These are phyloP conservation scores for Drosophila vallismaia DNA, from an alignment of 2,888 invertebrate species.

Conservation along the genomic window DNA sequence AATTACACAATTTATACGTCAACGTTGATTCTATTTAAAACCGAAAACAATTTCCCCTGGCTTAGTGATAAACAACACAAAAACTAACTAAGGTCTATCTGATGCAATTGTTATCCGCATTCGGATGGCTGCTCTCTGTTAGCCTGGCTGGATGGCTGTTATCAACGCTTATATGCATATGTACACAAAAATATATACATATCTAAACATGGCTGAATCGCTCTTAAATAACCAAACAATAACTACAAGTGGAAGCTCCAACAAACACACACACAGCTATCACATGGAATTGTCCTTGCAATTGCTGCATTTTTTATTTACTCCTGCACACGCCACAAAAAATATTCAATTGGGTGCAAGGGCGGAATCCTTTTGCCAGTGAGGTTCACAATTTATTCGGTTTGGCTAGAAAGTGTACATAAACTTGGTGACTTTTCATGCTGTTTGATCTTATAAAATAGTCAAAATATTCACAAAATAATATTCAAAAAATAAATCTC, in stretches of 20 bases:
- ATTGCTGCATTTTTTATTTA: constrained; percentile 37
- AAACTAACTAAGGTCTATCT: constrained; percentile 37
- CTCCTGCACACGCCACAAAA: constrained; percentile 19
- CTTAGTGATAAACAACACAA: constrained; percentile 50
- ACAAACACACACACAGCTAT: constrained; percentile 9
- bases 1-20: constrained; percentile 75
- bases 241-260: constrained; percentile 52
- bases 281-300: constrained; percentile 29
- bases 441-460: neutral
- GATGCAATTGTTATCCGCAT: constrained; percentile 65
- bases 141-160: constrained; percentile 61
- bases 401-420: constrained; percentile 11
- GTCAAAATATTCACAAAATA: constrained; percentile 1
- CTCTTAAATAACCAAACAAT: constrained; percentile 79
- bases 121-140: constrained; percentile 39
- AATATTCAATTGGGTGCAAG: constrained; percentile 18
- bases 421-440: constrained; percentile 6
- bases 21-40: constrained; percentile 78
- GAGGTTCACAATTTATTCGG: constrained; percentile 30
- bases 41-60: constrained; percentile 71
- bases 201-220: constrained; percentile 79
- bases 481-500: neutral
- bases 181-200: constrained; percentile 43
- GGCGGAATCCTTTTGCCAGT: neutral
- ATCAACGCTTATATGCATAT: constrained; percentile 56